Base-by-base conservation (phyloP, 2,113 vertebrate species). In the Lycocorax pyrrhopterus region DNA sequence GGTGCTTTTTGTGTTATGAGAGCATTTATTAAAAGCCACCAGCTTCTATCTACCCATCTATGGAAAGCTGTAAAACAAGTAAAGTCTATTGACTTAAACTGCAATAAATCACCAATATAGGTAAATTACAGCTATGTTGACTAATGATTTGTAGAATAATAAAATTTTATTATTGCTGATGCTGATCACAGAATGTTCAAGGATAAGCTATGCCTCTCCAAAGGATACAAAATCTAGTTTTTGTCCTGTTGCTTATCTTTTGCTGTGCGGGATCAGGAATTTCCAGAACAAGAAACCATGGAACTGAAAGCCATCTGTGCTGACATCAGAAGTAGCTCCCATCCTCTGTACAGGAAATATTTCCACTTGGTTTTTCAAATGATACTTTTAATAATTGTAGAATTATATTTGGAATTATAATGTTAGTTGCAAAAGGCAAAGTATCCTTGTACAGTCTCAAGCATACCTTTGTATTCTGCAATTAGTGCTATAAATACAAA, bases 271-370 rank as follows among this genome's bases (percentile, higher is more conserved):
- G 18, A 93, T 62, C 32, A 73, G 17, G 26, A 62, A 79, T n/a
- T 82, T 47, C 9, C 35, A 68, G 19, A 41, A 44, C 25, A 76
- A 41, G 46, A 77, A 58, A 44, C 17, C 7, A 55, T 0, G 26
- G 16, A 89, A 71, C 4, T 29, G 13, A 67, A 78, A 84, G 21
- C 20, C 26, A 56, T 35, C 17, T 60, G 14, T 37, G 37, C 37
- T 58, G 37, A 41, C 43, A 58, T 9, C 37, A 53, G 13, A 17
- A 53, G 35, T 8, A 77, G 73, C 49, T 85, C 26, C 49, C 9
- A 10, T 75, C n/a, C 20, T 66, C 46, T 58, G 33, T 9, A 71
- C 0, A 0, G 33, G 35, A 56, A 74, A 17, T 43, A 75, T 30
- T 75, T 74, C 33, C 60, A 63, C 19, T 67, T 25, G 21, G 0